Evolutionary conservation across 1,140 invertebrate genomes (phyloP).

Genomic region (Aculops lycopersici): DNA sequence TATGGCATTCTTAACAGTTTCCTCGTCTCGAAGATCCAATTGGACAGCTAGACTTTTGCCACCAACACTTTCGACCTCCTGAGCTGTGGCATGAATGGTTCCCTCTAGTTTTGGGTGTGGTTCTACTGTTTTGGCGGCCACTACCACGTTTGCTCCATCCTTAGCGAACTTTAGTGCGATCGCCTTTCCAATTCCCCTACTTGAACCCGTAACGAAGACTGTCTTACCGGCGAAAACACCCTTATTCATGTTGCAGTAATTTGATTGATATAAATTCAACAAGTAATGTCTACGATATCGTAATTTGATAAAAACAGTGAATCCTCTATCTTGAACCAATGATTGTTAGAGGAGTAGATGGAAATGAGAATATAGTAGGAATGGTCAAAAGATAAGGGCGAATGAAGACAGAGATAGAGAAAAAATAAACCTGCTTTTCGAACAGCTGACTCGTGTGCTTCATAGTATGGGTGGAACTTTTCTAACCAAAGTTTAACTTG

Average conservation of each 20-base stretch:
- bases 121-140: slow-evolving; percentile 80
- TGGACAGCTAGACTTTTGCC: slow-evolving; percentile 66
- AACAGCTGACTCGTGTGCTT: too few species aligned
- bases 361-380: too few species aligned
- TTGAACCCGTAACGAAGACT: slow-evolving; percentile 79
- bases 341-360: too few species aligned
- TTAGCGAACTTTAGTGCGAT: slow-evolving; percentile 70
- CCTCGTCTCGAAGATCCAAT: slow-evolving; percentile 68
- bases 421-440: too few species aligned
- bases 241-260: slow-evolving; percentile 1
- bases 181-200: slow-evolving; percentile 79
- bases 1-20: slow-evolving; percentile 45
- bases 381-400: too few species aligned
- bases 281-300: neutral
- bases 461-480: too few species aligned
- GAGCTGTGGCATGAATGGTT: slow-evolving; percentile 78
- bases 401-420: too few species aligned
- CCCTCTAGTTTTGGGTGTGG: slow-evolving; percentile 88
- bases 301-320: too few species aligned
- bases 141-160: slow-evolving; percentile 77
- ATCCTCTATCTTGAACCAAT: too few species aligned
- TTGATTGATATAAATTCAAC: neutral
- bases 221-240: slow-evolving; percentile 61
- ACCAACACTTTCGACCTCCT: slow-evolving; percentile 72
- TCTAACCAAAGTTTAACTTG: too few species aligned